These are phyloP conservation scores for Patella depressa DNA, from an alignment of 2,888 invertebrate species.

Conservation along the genomic window DNA sequence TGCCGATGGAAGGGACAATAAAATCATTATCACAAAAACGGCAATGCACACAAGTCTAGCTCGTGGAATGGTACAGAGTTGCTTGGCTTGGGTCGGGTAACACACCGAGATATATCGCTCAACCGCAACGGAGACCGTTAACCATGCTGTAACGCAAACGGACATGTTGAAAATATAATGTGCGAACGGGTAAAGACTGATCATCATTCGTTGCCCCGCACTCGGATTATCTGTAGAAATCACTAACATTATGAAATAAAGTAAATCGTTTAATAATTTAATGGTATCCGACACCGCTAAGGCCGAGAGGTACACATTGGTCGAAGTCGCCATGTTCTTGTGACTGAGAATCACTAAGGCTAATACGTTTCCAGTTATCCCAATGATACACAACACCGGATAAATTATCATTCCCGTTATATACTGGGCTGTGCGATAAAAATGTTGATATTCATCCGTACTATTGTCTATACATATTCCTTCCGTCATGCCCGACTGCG, in stretches of 20 bases:
- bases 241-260: constrained; percentile 62
- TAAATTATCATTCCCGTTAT: constrained; percentile 63
- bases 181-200: constrained; percentile 62
- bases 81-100: constrained; percentile 55
- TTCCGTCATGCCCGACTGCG: background rate
- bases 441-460: constrained; percentile 45
- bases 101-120: constrained; percentile 67
- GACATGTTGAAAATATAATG: constrained; percentile 66
- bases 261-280: constrained; percentile 62
- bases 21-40: constrained; percentile 60
- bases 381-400: constrained; percentile 62
- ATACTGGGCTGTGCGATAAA: constrained; percentile 57
- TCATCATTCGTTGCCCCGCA: constrained; percentile 46
- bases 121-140: constrained; percentile 66
- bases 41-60: constrained; percentile 51
- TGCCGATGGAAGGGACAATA: constrained; percentile 64
- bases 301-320: constrained; percentile 63
- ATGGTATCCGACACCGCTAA: constrained; percentile 63
- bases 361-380: constrained; percentile 59
- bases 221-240: constrained; percentile 44
- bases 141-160: constrained; percentile 64
- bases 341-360: constrained; percentile 58
- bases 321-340: constrained; percentile 61
- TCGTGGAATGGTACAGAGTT: constrained; percentile 54
- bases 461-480: constrained; percentile 28